A percentile compares a stretch with the other conserved stretches of the same genome.
Evolutionary conservation across 2,888 invertebrate genomes (phyloP).

Genomic region (Nemotelus nigrinus): DNA sequence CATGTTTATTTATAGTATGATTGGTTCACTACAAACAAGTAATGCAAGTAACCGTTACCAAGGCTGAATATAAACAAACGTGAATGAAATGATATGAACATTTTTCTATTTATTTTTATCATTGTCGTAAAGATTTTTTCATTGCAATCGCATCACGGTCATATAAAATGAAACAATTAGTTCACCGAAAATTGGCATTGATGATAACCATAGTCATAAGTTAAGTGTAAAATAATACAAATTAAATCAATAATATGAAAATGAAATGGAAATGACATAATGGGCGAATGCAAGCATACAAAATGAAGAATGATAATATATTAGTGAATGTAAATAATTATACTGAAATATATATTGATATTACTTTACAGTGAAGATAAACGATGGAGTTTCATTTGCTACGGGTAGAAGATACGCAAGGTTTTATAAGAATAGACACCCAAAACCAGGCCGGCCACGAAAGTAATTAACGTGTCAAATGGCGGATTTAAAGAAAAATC

Average conservation of each 20-base stretch:
- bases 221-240: slow-evolving; percentile 35
- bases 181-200: slow-evolving; percentile 33
- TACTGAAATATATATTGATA: slow-evolving; percentile 51
- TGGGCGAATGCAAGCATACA: neutral
- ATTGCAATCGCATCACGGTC: slow-evolving; percentile 5
- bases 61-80: no score
- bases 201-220: slow-evolving; percentile 22
- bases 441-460: no score
- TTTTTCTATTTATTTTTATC: slow-evolving; percentile 17
- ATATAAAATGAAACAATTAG: slow-evolving; percentile 26
- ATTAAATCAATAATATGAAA: slow-evolving; percentile 3
- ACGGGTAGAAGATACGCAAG: no score
- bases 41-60: neutral
- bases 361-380: slow-evolving; percentile 48
- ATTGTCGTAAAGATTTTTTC: neutral
- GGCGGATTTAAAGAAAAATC: no score
- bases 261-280: slow-evolving; percentile 12
- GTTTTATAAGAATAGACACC: no score
- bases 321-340: slow-evolving; percentile 45
- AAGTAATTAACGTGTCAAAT: no score
- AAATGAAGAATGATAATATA: slow-evolving; percentile 28
- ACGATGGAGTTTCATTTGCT: neutral
- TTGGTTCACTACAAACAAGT: neutral
- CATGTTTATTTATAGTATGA: no score
- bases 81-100: neutral